Conservation (phyloP, 2,113 vertebrate species). For the Zosterops lateralis region DNA sequence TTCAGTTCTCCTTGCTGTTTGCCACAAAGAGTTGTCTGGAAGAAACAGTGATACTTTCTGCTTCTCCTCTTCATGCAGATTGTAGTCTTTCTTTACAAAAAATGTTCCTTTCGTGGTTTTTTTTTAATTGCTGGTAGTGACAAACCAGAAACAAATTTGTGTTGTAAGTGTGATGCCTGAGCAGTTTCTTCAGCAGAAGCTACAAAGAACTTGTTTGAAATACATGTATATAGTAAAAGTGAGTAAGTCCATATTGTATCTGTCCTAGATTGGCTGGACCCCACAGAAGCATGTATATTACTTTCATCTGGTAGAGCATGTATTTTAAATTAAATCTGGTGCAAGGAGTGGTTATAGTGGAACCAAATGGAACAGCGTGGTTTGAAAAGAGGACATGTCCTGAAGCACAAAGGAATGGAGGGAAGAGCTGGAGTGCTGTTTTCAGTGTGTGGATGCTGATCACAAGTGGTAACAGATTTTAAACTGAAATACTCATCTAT, state of each 20-base stretch:
- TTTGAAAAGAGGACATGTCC: neutral
- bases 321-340: neutral
- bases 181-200: neutral
- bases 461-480: neutral
- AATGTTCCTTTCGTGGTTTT: neutral
- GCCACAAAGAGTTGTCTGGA: neutral
- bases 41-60: neutral
- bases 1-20: neutral
- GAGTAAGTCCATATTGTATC: neutral
- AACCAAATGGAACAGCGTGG: neutral
- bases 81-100: neutral
- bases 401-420: neutral
- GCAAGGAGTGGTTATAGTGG: neutral
- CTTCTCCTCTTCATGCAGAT: neutral
- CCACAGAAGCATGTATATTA: neutral
- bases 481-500: neutral
- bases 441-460: neutral
- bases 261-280: neutral
- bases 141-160: neutral
- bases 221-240: too few species aligned
- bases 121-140: neutral
- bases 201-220: neutral
- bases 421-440: neutral
- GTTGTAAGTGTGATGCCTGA: neutral
- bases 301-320: neutral